These are phyloP conservation scores for Hypanus sabinus DNA, from an alignment of 2,113 vertebrate genomes.

Conservation along the genomic window DNA sequence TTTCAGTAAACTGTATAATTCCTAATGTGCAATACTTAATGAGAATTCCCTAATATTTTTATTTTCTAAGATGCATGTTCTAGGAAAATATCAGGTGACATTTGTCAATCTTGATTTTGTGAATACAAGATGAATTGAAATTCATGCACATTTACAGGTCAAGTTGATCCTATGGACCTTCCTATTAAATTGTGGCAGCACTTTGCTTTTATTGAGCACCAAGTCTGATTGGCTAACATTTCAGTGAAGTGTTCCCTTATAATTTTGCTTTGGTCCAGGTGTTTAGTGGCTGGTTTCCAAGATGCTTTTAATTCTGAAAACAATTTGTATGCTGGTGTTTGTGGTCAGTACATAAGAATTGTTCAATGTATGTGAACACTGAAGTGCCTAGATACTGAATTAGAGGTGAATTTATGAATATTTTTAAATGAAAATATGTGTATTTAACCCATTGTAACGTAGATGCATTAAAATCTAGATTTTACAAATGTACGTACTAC, in stretches of 20 bases:
- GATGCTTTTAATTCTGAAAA: slow-evolving; percentile 7
- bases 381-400: slow-evolving; percentile 23
- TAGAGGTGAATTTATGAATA: not conserved
- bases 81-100: not conserved
- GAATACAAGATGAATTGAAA: not conserved
- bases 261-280: not conserved
- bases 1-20: not conserved
- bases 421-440: not conserved
- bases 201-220: slow-evolving; percentile 16
- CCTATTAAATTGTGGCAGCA: not conserved
- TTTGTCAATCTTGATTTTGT: not conserved
- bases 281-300: not conserved
- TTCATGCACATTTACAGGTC: not conserved
- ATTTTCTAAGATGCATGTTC: not conserved
- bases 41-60: not conserved
- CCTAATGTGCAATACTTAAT: not conserved
- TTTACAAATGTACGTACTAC: not conserved
- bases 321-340: not conserved
- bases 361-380: slow-evolving; percentile 20
- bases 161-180: not conserved
- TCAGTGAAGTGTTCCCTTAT: not conserved
- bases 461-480: slow-evolving; percentile 3
- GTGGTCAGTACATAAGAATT: not conserved
- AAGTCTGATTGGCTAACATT: not conserved
- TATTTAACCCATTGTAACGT: not conserved